phyloP scores from a whole-genome alignment of 1,140 invertebrate species.

The Marisa cornuarietis region DNA sequence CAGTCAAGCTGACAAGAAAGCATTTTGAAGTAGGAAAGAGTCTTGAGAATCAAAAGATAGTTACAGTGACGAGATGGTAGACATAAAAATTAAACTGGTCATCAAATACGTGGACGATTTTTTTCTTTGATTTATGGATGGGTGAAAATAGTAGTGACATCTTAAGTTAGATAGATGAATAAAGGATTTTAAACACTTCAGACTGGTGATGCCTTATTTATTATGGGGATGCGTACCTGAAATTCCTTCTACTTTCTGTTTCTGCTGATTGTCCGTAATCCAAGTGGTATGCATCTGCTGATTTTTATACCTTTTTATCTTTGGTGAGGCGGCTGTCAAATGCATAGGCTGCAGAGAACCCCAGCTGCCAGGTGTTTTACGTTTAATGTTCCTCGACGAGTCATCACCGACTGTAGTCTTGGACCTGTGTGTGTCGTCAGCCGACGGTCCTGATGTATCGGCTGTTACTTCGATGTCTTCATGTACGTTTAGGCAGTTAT shows the following conservation, averaged over 20 bases:
- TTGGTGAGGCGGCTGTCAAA: background rate
- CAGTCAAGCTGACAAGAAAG: no score
- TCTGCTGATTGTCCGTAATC: background rate
- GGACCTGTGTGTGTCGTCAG: conserved; percentile 1
- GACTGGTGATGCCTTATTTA: background rate
- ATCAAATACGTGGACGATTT: no score
- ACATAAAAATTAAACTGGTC: no score
- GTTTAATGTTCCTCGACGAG: conserved; percentile 2
- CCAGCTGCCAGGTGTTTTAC: background rate
- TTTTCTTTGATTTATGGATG: no score
- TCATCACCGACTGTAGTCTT: background rate
- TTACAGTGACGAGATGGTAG: no score
- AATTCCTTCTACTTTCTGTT: background rate
- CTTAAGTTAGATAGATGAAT: background rate
- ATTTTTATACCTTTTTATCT: background rate
- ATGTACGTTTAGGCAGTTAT: conserved; percentile 39
- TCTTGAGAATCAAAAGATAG: no score
- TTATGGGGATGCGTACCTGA: background rate
- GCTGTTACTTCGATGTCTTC: conserved; percentile 17
- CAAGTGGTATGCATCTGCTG: background rate
- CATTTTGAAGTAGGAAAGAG: no score
- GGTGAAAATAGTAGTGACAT: no score
- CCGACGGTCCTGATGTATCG: conserved; percentile 9
- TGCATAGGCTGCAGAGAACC: conserved; percentile 9
- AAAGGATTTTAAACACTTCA: background rate